These are phyloP conservation scores for Muricea muricata DNA, from an alignment of 92 coral and sea anemone genomes.

Conservation along the genomic window DNA sequence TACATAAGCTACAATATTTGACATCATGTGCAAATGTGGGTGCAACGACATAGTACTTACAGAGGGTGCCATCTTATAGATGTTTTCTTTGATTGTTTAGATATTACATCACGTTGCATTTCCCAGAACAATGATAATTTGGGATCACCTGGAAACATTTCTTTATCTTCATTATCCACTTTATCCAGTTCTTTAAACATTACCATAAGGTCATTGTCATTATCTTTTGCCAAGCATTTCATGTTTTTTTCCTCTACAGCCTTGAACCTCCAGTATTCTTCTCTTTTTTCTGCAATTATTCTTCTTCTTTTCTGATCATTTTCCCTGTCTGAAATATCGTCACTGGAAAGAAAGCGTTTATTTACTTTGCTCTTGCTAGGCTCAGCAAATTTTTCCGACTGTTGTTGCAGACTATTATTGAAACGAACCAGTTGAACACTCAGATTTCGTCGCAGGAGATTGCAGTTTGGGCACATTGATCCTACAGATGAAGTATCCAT, in stretches of 20 bases:
- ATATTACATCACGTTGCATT: constrained; percentile 12
- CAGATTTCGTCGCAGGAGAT: constrained; percentile 5
- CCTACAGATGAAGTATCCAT: neutral
- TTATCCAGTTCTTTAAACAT: constrained; percentile 7
- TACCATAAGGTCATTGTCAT: neutral
- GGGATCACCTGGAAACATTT: neutral
- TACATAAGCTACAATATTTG: no score
- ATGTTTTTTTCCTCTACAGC: constrained; percentile 36
- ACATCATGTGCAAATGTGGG: no score
- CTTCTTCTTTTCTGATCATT: constrained; percentile 12
- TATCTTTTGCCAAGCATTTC: neutral
- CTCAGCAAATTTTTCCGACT: neutral
- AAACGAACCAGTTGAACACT: constrained; percentile 29
- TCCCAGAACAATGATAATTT: constrained; percentile 1
- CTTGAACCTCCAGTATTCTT: constrained; percentile 23
- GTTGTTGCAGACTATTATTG: neutral
- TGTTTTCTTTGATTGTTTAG: neutral
- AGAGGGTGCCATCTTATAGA: constrained; percentile 15
- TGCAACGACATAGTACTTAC: constrained; percentile 2
- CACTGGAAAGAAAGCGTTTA: constrained; percentile 20
- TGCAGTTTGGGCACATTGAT: constrained; percentile 13
- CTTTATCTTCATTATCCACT: neutral
- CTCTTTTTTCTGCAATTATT: constrained; percentile 25
- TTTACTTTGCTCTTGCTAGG: constrained; percentile 24
- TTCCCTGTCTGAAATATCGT: neutral